Base-by-base conservation (phyloP, 2,113 vertebrate species). In the Poecilia latipinna region DNA sequence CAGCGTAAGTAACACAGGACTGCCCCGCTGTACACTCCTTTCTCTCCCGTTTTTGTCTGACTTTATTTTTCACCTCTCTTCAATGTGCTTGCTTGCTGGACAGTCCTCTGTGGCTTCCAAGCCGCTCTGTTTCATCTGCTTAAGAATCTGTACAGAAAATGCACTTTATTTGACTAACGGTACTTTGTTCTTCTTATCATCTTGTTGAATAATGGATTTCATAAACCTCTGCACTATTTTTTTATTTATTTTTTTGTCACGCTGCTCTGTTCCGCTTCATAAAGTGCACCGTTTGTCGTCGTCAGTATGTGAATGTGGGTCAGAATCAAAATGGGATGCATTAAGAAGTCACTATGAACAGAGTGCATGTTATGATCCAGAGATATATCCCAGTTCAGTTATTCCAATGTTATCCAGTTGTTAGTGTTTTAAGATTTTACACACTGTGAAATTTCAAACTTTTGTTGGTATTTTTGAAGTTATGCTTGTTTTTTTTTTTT, bases 1-100 rank as follows among this genome's bases (percentile, higher is more conserved):
- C 94, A 97, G 96, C 95, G 97, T 98, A 96, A 98, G 97, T 98
- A 97, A 87, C 90, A 90, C 88, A 77, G 80, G 86, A 91, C 93
- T 87, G 81, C 92, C 93, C 44, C 76, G 65, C 78, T 54, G 4
- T 0, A 2, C 62, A 74, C 68, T 63, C 37, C 17, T 71, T 70
- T 28, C 70, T 65, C 1, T 64, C 33, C 29, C 12, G 35, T 32
- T 68, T 48, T 72, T 51, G 3, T 29, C 37, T 73, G 33, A 22
- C 73, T 73, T 32, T 64, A 65, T 57, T 19, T 73, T 33, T 54
- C 61, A 24, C 62, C 22, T 72, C 28, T 72, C 42, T 22, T 77
- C 72, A 74, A 79, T 82, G 12, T 35, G 42, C 31, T 72, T 65
- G 62, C 80, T 75, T 80, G 44, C 70, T 68, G 0, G 12, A 62